Evolutionary conservation across 1,140 invertebrate species (phyloP).

Genomic region (Atta colombica): DNA sequence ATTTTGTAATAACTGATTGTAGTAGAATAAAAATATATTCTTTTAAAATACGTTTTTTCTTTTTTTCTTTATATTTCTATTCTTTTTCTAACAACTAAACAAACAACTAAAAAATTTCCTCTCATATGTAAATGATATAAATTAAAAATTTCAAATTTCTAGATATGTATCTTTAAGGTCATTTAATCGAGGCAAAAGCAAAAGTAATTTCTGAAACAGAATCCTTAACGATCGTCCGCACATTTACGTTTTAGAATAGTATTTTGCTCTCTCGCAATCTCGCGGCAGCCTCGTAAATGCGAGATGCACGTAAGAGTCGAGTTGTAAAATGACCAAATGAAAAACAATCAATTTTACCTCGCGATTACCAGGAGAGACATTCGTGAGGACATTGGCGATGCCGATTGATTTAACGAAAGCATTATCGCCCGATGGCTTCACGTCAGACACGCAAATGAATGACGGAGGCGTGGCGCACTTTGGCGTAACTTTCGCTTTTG

Average conservation of each 20-base stretch:
- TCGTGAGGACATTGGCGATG: neutral
- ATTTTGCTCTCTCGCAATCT: neutral
- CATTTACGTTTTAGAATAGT: neutral
- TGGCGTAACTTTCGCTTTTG: constrained; percentile 44
- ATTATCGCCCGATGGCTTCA: constrained; percentile 12
- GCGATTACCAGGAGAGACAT: neutral
- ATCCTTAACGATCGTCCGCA: neutral
- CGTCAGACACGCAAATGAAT: constrained; percentile 28
- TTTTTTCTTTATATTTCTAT: too few species aligned
- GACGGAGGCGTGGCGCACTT: constrained; percentile 17
- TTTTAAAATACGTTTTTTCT: too few species aligned
- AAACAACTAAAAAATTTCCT: too few species aligned
- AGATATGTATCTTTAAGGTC: neutral
- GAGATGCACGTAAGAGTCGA: neutral
- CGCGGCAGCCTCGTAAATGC: neutral
- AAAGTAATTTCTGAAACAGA: constrained; percentile 1
- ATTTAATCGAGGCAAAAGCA: neutral
- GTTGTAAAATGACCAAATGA: neutral
- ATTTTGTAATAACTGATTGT: too few species aligned
- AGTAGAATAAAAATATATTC: too few species aligned
- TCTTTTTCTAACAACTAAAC: too few species aligned
- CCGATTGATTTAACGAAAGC: constrained; percentile 31
- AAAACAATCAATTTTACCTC: constrained; percentile 20
- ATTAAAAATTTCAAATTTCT: neutral
- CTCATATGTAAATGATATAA: too few species aligned